Evolutionary conservation across 2,888 invertebrate genomes (phyloP).

Genomic region (Hedychridium roseum): DNA sequence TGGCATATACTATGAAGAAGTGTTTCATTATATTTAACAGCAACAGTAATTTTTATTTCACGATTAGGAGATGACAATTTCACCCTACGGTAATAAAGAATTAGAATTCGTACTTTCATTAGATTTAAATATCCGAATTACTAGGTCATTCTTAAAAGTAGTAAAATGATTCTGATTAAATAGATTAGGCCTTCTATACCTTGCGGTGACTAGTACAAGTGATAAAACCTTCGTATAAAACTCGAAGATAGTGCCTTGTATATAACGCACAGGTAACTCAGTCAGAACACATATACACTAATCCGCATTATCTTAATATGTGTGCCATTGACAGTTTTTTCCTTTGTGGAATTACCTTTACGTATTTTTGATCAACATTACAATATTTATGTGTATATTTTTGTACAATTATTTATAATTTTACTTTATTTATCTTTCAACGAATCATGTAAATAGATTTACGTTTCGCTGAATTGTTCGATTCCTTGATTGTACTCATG

Average conservation of each 20-base stretch:
- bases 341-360: constrained; percentile 12
- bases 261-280: constrained; percentile 20
- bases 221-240: not conserved
- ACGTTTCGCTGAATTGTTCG: constrained; percentile 20
- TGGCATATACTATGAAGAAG: no score
- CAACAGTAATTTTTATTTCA: no score
- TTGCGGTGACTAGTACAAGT: not conserved
- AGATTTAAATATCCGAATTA: no score
- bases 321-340: constrained; percentile 20
- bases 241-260: constrained; percentile 42
- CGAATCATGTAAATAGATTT: constrained; percentile 35
- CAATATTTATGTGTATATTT: constrained; percentile 47
- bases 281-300: constrained; percentile 14
- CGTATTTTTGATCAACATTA: constrained; percentile 15
- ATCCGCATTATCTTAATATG: constrained; percentile 8
- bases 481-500: no score
- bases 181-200: not conserved
- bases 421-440: constrained; percentile 47
- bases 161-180: not conserved
- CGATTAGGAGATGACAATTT: no score
- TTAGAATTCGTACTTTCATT: no score
- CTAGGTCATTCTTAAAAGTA: not conserved
- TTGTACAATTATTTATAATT: constrained; percentile 51
- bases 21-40: no score
- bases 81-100: no score